Evolutionary conservation across 64 coral and sea anemone genomes (phyloP), one percentile per base, ranked within the genome.

Genomic region (Trachythela sp.): DNA sequence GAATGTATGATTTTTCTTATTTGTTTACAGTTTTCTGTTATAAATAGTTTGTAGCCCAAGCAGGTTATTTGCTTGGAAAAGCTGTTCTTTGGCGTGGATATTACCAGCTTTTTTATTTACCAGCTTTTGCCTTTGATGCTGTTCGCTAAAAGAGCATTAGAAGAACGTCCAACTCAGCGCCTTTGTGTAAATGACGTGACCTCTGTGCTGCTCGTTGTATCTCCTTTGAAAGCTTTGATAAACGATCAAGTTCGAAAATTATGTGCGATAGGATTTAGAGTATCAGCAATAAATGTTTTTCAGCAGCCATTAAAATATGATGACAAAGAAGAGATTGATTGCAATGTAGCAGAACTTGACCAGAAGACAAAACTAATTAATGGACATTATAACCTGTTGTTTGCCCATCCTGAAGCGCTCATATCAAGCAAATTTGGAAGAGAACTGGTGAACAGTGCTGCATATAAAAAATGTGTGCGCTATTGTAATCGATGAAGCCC

Each of bases 41-140:
- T 35, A 10, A 72, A 72, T 72, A 72, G 68, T 72, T 26, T 72
- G 29, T 72, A 72, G 33, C 68, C 68, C n/a, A 72, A 72, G 68
- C 1, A 72, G 33, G 68, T 1, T 22, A 72, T 72, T 31, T 72
- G 68, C 68, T 35, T 72, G 13, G 68, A 72, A 72, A 27, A 72
- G 24, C 24, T 72, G 33, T 72, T 72, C 68, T 72, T 72, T 35
- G 68, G 68, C n/a, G 0, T 31, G 17, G 26, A 72, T 72, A 35
- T 72, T 24, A 10, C 29, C 10, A 72, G 29, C 1, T 72, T 26
- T 22, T 26, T 72, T 24, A 35, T 72, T 72, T 72, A 31, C 68
- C 68, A 72, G 33, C 68, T 72, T 26, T 31, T 72, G n/a, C 68
- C 68, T 31, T 27, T 35, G 26, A 31, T 72, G 68, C 33, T 72